These are phyloP conservation scores for Scaptomyza polygonia DNA, from an alignment of 2,888 invertebrate species.

Conservation along the genomic window DNA sequence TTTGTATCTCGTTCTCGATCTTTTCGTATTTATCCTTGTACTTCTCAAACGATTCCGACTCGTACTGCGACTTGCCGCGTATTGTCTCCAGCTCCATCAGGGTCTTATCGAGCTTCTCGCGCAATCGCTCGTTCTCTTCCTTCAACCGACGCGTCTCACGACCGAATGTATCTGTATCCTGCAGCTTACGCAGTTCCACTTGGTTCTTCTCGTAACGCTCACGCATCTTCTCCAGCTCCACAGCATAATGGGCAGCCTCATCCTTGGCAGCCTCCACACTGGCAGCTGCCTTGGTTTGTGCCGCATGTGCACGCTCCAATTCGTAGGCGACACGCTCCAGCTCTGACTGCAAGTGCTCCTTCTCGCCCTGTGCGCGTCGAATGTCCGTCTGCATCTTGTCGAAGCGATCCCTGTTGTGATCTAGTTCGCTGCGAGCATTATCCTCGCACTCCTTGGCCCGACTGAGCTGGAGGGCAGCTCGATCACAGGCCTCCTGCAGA, in stretches of 20 bases:
- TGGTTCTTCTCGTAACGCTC: conserved; percentile 95
- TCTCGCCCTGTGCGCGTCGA: conserved; percentile 91
- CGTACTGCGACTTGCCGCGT: conserved; percentile 91
- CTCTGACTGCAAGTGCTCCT: conserved; percentile 93
- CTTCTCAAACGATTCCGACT: conserved; percentile 90
- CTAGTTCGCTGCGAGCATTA: conserved; percentile 94
- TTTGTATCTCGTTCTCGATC: conserved; percentile 90
- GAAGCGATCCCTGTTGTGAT: conserved; percentile 94
- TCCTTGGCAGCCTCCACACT: conserved; percentile 95
- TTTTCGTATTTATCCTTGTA: conserved; percentile 91
- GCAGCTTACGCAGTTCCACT: conserved; percentile 91
- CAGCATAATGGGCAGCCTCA: conserved; percentile 93
- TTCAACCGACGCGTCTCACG: conserved; percentile 92
- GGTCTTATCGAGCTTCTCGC: conserved; percentile 92
- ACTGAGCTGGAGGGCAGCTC: conserved; percentile 92
- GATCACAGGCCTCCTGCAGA: conserved; percentile 94
- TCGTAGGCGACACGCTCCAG: conserved; percentile 93
- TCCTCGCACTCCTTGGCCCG: conserved; percentile 96
- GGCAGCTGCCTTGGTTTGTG: conserved; percentile 92
- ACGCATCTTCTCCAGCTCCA: conserved; percentile 95
- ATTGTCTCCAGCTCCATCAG: conserved; percentile 92
- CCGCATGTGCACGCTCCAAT: conserved; percentile 93
- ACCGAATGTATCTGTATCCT: conserved; percentile 91
- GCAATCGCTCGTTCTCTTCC: conserved; percentile 91
- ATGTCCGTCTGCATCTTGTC: conserved; percentile 95